These are phyloP conservation scores for Cheilosia impressa DNA, from an alignment of 2,888 invertebrate genomes.

Conservation along the genomic window DNA sequence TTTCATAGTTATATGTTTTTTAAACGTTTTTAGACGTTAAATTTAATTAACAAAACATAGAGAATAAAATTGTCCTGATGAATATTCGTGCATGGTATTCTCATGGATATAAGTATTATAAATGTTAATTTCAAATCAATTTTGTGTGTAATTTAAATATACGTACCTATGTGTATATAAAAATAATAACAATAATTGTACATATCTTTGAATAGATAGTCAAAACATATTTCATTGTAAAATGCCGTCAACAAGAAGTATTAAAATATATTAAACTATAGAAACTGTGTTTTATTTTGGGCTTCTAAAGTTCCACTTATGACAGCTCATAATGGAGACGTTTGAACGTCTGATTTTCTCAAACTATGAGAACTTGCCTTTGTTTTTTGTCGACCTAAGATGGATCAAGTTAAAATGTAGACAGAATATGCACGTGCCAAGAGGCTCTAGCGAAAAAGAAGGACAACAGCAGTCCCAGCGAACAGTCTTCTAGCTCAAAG, in stretches of 20 bases:
- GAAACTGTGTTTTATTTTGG: background rate
- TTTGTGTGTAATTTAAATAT: conserved; percentile 42
- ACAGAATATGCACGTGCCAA: too few relatives aligned
- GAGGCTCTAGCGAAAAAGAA: too few relatives aligned
- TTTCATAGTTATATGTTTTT: conserved; percentile 23
- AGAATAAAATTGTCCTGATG: conserved; percentile 1
- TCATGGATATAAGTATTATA: conserved; percentile 66
- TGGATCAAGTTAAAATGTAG: too few relatives aligned
- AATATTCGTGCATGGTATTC: background rate
- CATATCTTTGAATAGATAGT: conserved; percentile 20
- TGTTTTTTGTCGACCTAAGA: too few relatives aligned
- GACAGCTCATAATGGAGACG: too few relatives aligned
- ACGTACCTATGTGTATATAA: conserved; percentile 36
- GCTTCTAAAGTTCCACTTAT: background rate
- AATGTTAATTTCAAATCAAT: conserved; percentile 48
- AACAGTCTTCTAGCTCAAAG: too few relatives aligned
- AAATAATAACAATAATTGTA: conserved; percentile 29
- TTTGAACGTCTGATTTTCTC: too few relatives aligned
- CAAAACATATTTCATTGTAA: conserved; percentile 27
- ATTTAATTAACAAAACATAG: conserved; percentile 38
- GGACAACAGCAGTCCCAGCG: too few relatives aligned
- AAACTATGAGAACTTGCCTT: too few relatives aligned
- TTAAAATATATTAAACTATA: conserved; percentile 43
- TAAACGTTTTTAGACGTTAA: conserved; percentile 45
- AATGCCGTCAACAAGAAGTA: conserved; percentile 51